Conservation (phyloP, 2,113 vertebrate genomes). For the Nerophis ophidion region DNA sequence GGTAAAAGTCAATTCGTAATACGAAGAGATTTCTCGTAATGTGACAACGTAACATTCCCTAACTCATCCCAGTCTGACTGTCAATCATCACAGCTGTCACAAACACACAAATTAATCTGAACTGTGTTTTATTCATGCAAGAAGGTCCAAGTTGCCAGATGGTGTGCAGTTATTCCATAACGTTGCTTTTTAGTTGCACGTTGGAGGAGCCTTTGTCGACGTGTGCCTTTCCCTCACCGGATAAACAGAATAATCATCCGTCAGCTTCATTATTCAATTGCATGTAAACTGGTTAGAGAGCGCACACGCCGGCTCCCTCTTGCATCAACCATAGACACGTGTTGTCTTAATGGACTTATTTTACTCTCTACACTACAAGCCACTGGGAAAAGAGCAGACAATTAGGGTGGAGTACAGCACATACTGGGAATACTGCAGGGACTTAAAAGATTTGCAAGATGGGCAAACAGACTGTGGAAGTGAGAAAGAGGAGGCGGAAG, state of each 20-base stretch:
- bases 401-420: conserved; percentile 18
- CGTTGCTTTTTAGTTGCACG: no score
- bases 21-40: no score
- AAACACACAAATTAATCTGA: no score
- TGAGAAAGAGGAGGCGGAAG: conserved; percentile 6
- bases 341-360: conserved; percentile 2
- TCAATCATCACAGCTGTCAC: no score
- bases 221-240: no score
- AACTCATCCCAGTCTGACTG: no score
- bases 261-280: conserved; percentile 33
- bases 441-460: conserved; percentile 23
- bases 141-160: no score
- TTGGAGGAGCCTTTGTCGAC: no score
- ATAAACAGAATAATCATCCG: not conserved
- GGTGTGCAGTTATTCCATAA: no score
- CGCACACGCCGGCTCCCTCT: not conserved
- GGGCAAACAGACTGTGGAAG: conserved; percentile 8
- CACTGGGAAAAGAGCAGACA: conserved; percentile 6
- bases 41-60: no score
- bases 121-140: no score
- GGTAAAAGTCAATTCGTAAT: no score
- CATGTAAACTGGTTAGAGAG: conserved; percentile 2
- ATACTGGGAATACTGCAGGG: conserved; percentile 12
- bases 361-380: not conserved
- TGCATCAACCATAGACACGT: not conserved